A percentile compares a stretch with the other conserved stretches of the same genome.
These are phyloP conservation scores for Champsocephalus gunnari DNA, from an alignment of 2,797 vertebrate species.

Conservation along the genomic window DNA sequence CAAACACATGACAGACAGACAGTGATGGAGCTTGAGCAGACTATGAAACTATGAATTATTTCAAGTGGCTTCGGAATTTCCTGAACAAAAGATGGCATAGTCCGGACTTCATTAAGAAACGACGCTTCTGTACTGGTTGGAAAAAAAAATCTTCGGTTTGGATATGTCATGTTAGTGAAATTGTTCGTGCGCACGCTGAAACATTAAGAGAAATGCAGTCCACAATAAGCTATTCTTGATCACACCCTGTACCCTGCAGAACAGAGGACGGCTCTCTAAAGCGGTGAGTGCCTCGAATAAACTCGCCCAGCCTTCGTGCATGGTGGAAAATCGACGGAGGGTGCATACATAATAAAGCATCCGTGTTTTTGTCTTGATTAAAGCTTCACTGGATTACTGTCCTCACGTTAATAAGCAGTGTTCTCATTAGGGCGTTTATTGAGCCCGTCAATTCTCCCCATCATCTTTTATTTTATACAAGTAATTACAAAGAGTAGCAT, in stretches of 20 bases:
- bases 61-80: constrained; percentile 47
- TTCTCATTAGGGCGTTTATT: constrained; percentile 64
- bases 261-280: constrained; percentile 74
- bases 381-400: constrained; percentile 73
- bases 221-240: constrained; percentile 80
- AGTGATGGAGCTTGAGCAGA: constrained; percentile 58
- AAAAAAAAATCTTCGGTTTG: constrained; percentile 23
- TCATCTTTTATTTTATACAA: constrained; percentile 29
- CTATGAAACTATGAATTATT: constrained; percentile 45
- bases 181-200: constrained; percentile 50
- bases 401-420: constrained; percentile 61
- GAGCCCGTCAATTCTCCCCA: constrained; percentile 53
- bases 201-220: constrained; percentile 79
- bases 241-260: constrained; percentile 91
- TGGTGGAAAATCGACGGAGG: constrained; percentile 67
- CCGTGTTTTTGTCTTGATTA: constrained; percentile 67
- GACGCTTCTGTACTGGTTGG: constrained; percentile 44
- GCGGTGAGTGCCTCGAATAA: constrained; percentile 66
- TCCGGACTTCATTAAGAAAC: constrained; percentile 39
- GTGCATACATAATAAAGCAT: constrained; percentile 60
- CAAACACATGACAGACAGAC: constrained; percentile 35
- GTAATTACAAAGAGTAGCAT: constrained; percentile 49
- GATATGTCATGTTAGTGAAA: constrained; percentile 2
- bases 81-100: constrained; percentile 53
- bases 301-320: constrained; percentile 73